Base-by-base conservation (phyloP, 2,888 invertebrate species). In the Siphlonurus alternatus region DNA sequence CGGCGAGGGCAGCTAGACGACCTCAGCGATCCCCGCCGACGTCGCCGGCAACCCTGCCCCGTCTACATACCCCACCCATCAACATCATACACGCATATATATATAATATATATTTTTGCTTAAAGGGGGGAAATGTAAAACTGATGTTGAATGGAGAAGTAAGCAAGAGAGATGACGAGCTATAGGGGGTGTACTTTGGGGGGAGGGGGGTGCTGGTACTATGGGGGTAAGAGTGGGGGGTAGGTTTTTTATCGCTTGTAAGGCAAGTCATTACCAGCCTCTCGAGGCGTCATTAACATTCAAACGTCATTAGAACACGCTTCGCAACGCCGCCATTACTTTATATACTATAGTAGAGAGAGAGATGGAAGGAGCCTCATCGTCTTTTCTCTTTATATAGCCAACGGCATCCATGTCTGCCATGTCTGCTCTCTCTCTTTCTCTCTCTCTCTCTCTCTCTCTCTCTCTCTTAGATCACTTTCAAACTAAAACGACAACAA, bases 231-330 rank as follows among this genome's bases (percentile, higher is more conserved):
- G 15, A 38, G 38, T 10, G 38, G 15, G 38, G 38, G 38, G 5
- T 38, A 15, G 38, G 38, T 22, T 56, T 22, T 56, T 22, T 56
- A 19, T 62, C 59, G 25, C 65, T 65, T 65, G 65, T 62, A 65
- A 62, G 65, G 59, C 65, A 65, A 66, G 66, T 68, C 68, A 68
- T 67, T 67, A 68, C 64, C 63, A 53, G 63, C 61, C 65, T 65
- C 67, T 66, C 66, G 65, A 66, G 66, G 64, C 68, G 68, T 67
- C 67, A 67, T 68, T 67, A 68, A 67, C 67, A 68, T 68, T 68
- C 66, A 67, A 67, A 68, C 67, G 66, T 68, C 68, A 68, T 68
- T 68, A 68, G 67, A 63, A 64, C 66, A 66, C 65, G 66, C 66
- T 60, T 65, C 61, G 65, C 38, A 64, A 65, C 63, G 63, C 63